Evolutionary conservation across 2,797 vertebrate species (phyloP).

Genomic region (Scolopax rusticola): DNA sequence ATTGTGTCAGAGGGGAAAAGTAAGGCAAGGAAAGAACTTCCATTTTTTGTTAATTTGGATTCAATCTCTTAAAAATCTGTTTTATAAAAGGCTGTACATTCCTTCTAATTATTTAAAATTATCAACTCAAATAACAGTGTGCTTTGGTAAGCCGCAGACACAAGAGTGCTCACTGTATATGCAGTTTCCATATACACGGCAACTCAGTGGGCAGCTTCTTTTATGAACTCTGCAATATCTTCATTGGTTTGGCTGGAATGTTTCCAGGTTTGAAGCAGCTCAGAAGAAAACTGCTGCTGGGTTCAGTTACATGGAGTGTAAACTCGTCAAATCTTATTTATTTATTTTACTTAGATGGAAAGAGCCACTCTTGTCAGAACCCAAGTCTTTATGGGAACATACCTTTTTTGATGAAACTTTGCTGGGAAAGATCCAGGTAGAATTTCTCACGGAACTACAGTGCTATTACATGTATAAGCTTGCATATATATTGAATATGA

Average conservation of each 20-base stretch:
- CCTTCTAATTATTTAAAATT: neutral
- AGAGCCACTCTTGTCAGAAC: neutral
- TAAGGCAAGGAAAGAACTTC: neutral
- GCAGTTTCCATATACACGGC: fast-evolving
- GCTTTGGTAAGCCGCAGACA: neutral
- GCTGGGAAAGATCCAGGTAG: neutral
- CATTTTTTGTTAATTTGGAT: neutral
- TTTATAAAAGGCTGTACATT: neutral
- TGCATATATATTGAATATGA: neutral
- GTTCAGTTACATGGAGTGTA: neutral
- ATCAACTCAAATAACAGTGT: neutral
- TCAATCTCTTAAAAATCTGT: neutral
- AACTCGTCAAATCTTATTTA: neutral
- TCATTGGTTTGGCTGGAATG: neutral
- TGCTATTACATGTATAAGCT: neutral
- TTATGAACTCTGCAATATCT: neutral
- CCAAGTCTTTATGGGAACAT: neutral
- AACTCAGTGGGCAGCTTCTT: neutral
- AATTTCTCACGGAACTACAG: neutral
- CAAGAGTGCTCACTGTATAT: neutral
- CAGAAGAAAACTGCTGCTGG: neutral
- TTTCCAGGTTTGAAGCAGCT: neutral
- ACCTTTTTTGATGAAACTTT: neutral
- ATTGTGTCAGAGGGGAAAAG: neutral
- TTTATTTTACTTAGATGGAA: neutral